phyloP scores from a whole-genome alignment of 2,797 vertebrate genomes.

The Synanceia verrucosa region DNA sequence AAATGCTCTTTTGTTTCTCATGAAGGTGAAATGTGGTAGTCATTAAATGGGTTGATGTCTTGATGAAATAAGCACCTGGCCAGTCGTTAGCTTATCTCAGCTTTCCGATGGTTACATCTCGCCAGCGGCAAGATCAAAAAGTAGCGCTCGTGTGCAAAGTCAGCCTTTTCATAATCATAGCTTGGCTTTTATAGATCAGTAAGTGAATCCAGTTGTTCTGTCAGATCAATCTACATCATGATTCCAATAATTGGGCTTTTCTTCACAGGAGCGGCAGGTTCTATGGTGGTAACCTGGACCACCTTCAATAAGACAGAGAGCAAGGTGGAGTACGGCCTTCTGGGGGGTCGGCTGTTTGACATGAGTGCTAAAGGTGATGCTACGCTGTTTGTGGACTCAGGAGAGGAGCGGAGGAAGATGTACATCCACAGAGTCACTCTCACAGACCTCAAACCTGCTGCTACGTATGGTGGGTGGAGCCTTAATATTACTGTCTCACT shows the following conservation, averaged over 20 bases:
- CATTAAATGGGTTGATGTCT: slow-evolving; percentile 40
- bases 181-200: slow-evolving; percentile 24
- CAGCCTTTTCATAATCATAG: slow-evolving; percentile 26
- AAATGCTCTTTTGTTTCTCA: slow-evolving; percentile 11
- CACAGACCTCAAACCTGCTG: slow-evolving; percentile 77
- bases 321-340: slow-evolving; percentile 82
- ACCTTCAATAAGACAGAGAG: slow-evolving; percentile 83
- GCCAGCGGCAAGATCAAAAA: slow-evolving; percentile 53
- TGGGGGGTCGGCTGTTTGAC: slow-evolving; percentile 76
- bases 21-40: slow-evolving; percentile 47
- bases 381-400: slow-evolving; percentile 86
- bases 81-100: slow-evolving; percentile 20
- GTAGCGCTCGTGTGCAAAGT: slow-evolving; percentile 8
- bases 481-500: neutral
- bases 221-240: slow-evolving; percentile 16
- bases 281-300: slow-evolving; percentile 91
- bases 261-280: slow-evolving; percentile 78
- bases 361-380: slow-evolving; percentile 70
- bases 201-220: slow-evolving; percentile 34
- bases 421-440: slow-evolving; percentile 88
- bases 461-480: slow-evolving; percentile 82
- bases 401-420: slow-evolving; percentile 78
- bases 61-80: slow-evolving; percentile 46
- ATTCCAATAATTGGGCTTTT: slow-evolving; percentile 24
- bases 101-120: slow-evolving; percentile 14